Percentiles rank a stretch among this genome's conserved stretches.
Evolutionary conservation across 2,888 invertebrate genomes (phyloP).

Genomic region (Encarsia formosa): DNA sequence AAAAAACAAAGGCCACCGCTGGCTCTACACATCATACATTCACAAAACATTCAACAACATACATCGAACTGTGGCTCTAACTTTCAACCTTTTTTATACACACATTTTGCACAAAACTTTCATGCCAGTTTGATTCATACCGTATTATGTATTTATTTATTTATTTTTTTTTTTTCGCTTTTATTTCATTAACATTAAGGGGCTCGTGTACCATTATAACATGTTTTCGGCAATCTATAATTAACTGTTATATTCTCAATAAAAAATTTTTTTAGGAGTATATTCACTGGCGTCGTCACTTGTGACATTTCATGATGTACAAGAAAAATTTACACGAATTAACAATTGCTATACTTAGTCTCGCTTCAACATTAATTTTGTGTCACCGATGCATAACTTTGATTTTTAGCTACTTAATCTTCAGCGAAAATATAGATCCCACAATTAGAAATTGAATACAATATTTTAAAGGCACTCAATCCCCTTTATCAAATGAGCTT

Average conservation of each 20-base stretch:
- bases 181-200: conserved; percentile 9
- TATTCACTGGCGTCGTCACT: conserved; percentile 10
- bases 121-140: conserved; percentile 15
- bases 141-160: conserved; percentile 5
- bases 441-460: conserved; percentile 27
- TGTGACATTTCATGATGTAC: conserved; percentile 18
- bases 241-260: neutral
- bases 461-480: conserved; percentile 29
- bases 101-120: conserved; percentile 1
- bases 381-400: conserved; percentile 4
- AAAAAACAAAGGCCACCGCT: conserved; percentile 35
- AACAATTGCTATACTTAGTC: conserved; percentile 23
- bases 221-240: conserved; percentile 6
- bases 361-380: conserved; percentile 17
- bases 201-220: conserved; percentile 17
- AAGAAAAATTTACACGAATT: conserved; percentile 26
- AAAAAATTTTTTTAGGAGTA: conserved; percentile 12
- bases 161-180: conserved; percentile 9
- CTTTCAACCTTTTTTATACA: conserved; percentile 6
- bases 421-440: conserved; percentile 27
- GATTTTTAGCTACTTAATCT: conserved; percentile 14
- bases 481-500: conserved; percentile 26
- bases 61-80: conserved; percentile 18
- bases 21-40: conserved; percentile 32
- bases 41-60: conserved; percentile 17